Conservation (phyloP, 2,113 vertebrate genomes). For the Perccottus glenii region DNA sequence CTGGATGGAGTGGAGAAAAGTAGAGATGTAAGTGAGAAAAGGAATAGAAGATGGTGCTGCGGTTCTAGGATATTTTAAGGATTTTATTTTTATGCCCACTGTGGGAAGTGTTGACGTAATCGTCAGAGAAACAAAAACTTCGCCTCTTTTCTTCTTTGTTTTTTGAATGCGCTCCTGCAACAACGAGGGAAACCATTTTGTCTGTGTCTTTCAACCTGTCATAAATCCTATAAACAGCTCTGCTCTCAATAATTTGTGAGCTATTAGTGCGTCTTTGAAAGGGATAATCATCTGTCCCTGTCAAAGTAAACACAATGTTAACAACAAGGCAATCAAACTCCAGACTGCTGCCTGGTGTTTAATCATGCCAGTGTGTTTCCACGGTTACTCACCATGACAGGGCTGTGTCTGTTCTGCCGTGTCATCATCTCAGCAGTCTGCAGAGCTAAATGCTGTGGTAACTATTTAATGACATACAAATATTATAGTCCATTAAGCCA, state of each 20-base stretch:
- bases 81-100: conserved; percentile 9
- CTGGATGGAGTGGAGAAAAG: conserved; percentile 3
- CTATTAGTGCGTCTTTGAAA: conserved; percentile 40
- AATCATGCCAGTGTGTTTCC: conserved; percentile 44
- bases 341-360: conserved; percentile 42
- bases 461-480: conserved; percentile 50
- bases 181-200: conserved; percentile 19
- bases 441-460: conserved; percentile 20
- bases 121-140: neutral
- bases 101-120: neutral
- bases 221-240: conserved; percentile 41
- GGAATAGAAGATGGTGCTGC: conserved; percentile 5
- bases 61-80: conserved; percentile 15
- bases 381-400: conserved; percentile 57
- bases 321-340: conserved; percentile 58
- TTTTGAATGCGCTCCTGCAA: conserved; percentile 3
- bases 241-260: conserved; percentile 45
- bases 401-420: conserved; percentile 24
- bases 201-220: conserved; percentile 27
- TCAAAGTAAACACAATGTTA: conserved; percentile 51
- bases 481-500: neutral
- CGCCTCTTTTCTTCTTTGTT: neutral
- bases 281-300: conserved; percentile 48
- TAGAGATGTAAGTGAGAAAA: conserved; percentile 9
- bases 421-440: conserved; percentile 47